A percentile compares a stretch with the other conserved stretches of the same genome.
phyloP scores from a whole-genome alignment of 2,797 vertebrate genomes.

The Buphagus erythrorhynchus region DNA sequence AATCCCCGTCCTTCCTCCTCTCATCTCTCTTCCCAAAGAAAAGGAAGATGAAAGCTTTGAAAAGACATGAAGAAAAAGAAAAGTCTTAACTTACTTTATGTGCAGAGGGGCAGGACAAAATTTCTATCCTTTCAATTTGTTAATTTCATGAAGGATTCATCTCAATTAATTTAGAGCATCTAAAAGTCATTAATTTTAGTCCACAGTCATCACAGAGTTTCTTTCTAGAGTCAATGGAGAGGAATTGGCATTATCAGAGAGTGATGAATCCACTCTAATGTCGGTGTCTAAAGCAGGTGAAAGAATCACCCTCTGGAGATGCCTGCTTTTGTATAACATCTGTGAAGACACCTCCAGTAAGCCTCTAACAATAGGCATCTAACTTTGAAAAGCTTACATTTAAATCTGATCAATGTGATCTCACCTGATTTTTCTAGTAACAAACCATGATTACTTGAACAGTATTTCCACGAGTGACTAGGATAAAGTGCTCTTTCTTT shows the following conservation, averaged over 20 bases:
- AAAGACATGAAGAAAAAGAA: neutral
- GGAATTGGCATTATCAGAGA: neutral
- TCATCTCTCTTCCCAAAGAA: rapidly evolving
- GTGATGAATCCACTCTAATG: neutral
- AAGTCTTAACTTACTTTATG: neutral
- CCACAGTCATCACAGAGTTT: neutral
- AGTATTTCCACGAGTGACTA: neutral
- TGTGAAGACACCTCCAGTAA: neutral
- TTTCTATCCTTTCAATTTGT: neutral
- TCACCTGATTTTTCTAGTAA: slow-evolving; percentile 17
- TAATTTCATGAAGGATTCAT: neutral
- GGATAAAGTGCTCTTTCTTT: slow-evolving; percentile 10
- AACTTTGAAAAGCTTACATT: slow-evolving; percentile 33
- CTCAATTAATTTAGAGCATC: neutral
- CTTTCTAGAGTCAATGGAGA: neutral
- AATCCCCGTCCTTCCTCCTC: neutral
- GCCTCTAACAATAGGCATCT: neutral
- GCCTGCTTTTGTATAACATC: neutral
- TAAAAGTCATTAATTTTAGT: neutral
- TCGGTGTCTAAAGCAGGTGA: neutral
- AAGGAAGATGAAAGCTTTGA: neutral
- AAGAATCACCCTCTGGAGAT: slow-evolving; percentile 8
- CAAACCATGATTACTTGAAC: neutral
- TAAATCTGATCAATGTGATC: neutral
- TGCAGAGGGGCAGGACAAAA: neutral